Conservation (phyloP, 2,113 vertebrate genomes). For the Micromys minutus region DNA sequence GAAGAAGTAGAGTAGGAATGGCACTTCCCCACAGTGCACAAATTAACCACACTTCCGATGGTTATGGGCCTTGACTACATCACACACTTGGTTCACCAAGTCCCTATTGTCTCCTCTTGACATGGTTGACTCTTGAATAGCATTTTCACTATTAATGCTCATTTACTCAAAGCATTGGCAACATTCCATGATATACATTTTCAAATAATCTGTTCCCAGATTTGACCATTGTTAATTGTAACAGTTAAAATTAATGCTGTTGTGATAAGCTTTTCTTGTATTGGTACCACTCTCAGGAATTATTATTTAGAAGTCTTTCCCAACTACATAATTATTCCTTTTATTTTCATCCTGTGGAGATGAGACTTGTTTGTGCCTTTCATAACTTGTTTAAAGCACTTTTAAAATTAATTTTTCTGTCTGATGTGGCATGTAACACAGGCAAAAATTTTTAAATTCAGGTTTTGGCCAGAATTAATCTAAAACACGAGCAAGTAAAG, state of each 20-base stretch:
- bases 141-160: constrained; percentile 57
- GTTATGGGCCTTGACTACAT: constrained; percentile 59
- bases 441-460: constrained; percentile 62
- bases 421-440: constrained; percentile 34
- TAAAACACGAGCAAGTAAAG: constrained; percentile 48
- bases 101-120: constrained; percentile 16
- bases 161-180: constrained; percentile 56
- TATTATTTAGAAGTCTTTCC: constrained; percentile 59
- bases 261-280: constrained; percentile 53
- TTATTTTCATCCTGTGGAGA: constrained; percentile 57
- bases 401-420: constrained; percentile 61
- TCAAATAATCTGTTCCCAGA: constrained; percentile 46
- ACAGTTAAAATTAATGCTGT: constrained; percentile 52
- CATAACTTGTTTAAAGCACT: constrained; percentile 67
- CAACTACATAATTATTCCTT: constrained; percentile 63
- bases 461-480: constrained; percentile 61
- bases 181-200: constrained; percentile 63
- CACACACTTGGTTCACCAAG: constrained; percentile 59
- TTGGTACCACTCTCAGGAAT: constrained; percentile 69
- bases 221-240: constrained; percentile 56
- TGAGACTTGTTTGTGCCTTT: constrained; percentile 74
- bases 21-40: constrained; percentile 69
- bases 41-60: constrained; percentile 73
- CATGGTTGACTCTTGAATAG: constrained; percentile 51
- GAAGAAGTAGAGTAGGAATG: constrained; percentile 60